phyloP scores from a whole-genome alignment of 2,888 invertebrate genomes.

The Drosophila ustulata region DNA sequence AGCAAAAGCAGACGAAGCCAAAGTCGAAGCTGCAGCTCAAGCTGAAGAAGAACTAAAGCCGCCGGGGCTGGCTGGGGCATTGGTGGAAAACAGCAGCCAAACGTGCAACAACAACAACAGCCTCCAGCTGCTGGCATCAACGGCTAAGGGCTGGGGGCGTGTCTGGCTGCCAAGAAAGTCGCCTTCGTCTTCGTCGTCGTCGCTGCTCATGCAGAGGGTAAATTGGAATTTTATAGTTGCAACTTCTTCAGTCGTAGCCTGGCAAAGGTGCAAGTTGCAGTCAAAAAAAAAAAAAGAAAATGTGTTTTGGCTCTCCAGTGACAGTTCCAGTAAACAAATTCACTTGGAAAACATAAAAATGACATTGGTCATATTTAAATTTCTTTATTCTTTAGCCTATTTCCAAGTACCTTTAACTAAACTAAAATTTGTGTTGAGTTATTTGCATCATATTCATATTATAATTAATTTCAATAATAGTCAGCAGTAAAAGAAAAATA shows the following conservation, averaged over 20 bases:
- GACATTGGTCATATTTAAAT: too few species aligned
- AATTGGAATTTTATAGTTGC: constrained; percentile 76
- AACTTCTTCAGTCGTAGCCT: constrained; percentile 56
- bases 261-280: constrained; percentile 67
- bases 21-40: constrained; percentile 15
- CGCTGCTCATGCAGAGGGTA: constrained; percentile 65
- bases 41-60: constrained; percentile 3
- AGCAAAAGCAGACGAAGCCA: constrained; percentile 35
- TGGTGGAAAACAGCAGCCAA: constrained; percentile 51
- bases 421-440: too few species aligned
- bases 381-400: too few species aligned
- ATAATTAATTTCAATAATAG: too few species aligned
- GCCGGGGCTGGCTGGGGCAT: background rate
- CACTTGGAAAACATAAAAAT: background rate
- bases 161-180: constrained; percentile 76
- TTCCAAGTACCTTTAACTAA: too few species aligned
- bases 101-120: constrained; percentile 50
- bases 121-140: constrained; percentile 32
- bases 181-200: constrained; percentile 37
- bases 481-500: too few species aligned
- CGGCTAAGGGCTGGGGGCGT: constrained; percentile 31
- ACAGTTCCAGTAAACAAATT: constrained; percentile 33
- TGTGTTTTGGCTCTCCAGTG: constrained; percentile 14
- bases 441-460: too few species aligned
- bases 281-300: constrained; percentile 17